phyloP scores from a whole-genome alignment of 2,797 vertebrate genomes.

The Carapus acus region DNA sequence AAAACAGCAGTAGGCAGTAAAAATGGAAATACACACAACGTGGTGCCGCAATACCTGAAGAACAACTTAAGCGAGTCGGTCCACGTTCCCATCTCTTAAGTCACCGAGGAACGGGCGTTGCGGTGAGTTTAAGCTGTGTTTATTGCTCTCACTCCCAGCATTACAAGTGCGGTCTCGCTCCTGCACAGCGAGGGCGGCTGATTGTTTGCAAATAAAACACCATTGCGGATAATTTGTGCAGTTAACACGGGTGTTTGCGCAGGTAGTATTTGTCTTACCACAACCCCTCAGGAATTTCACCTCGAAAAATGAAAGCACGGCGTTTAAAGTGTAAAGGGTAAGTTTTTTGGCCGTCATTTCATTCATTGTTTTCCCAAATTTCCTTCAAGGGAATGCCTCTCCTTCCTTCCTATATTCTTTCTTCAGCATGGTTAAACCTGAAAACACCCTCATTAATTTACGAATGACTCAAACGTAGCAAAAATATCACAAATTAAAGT shows the following conservation, averaged over 20 bases:
- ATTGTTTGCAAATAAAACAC: not conserved
- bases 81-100: not conserved
- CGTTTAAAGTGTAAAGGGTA: no score
- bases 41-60: conserved; percentile 23
- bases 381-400: no score
- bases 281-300: not conserved
- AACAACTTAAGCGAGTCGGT: not conserved
- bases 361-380: no score
- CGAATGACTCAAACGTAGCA: no score
- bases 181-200: not conserved
- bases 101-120: not conserved
- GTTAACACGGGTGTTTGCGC: not conserved
- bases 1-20: conserved; percentile 49
- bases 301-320: no score
- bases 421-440: no score
- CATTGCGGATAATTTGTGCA: not conserved
- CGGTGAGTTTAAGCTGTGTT: conserved; percentile 43
- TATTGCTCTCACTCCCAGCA: not conserved
- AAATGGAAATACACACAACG: conserved; percentile 45
- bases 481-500: no score
- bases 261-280: not conserved
- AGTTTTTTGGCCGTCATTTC: no score
- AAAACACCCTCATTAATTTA: no score
- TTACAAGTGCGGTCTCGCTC: not conserved
- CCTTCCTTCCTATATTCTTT: no score